These are phyloP conservation scores for Guaruba guarouba DNA, from an alignment of 2,113 vertebrate genomes.

Conservation along the genomic window DNA sequence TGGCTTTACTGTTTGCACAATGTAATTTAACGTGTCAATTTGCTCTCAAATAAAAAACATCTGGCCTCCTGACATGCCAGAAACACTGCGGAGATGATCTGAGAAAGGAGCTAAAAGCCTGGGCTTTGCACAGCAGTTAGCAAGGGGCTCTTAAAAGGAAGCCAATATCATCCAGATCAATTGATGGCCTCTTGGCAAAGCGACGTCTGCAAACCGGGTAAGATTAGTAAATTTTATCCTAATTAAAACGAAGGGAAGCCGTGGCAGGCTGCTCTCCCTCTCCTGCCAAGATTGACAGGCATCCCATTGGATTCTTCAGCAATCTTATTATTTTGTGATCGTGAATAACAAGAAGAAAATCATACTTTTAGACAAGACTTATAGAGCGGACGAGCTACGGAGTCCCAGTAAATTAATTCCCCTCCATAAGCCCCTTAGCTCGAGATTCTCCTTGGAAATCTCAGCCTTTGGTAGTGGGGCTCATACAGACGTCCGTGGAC, in stretches of 20 bases:
- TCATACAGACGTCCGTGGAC: neutral
- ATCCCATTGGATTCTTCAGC: slow-evolving; percentile 62
- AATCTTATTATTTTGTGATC: slow-evolving; percentile 73
- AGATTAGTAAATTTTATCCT: slow-evolving; percentile 75
- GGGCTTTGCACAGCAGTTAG: slow-evolving; percentile 52
- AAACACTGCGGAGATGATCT: slow-evolving; percentile 72
- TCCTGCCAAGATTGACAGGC: slow-evolving; percentile 70
- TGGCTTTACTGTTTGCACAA: slow-evolving; percentile 79
- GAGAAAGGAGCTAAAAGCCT: slow-evolving; percentile 54
- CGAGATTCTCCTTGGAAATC: neutral
- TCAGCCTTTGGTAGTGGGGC: neutral
- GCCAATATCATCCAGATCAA: slow-evolving; percentile 62
- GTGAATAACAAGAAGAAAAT: slow-evolving; percentile 59
- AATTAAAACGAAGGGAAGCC: slow-evolving; percentile 74
- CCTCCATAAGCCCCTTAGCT: slow-evolving; percentile 15
- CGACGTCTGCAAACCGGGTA: slow-evolving; percentile 70
- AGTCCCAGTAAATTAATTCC: slow-evolving; percentile 35
- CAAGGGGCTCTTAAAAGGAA: slow-evolving; percentile 61
- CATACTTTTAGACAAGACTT: slow-evolving; percentile 35
- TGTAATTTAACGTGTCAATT: slow-evolving; percentile 83
- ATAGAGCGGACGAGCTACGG: neutral
- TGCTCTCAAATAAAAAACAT: slow-evolving; percentile 85
- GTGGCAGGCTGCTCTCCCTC: slow-evolving; percentile 46
- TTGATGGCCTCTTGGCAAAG: slow-evolving; percentile 72
- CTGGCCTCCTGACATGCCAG: slow-evolving; percentile 80